Conservation (phyloP, 2,113 vertebrate species). For the Rhea pennata region DNA sequence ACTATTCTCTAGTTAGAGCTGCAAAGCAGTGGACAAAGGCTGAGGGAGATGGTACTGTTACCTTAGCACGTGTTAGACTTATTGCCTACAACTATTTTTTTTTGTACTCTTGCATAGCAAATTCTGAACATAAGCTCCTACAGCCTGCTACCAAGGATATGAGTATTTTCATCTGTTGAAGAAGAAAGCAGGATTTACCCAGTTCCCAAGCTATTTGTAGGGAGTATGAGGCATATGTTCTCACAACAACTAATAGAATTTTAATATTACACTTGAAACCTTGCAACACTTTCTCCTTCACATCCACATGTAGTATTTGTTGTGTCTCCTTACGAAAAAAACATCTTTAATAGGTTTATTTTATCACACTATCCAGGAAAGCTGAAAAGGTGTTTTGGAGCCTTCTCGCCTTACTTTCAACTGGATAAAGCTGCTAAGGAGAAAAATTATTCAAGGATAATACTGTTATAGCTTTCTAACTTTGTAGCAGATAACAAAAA, state of each 20-base stretch:
- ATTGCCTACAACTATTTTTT: background rate
- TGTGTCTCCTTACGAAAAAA: background rate
- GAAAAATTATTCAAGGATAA: too few relatives aligned
- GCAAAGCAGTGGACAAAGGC: background rate
- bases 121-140: background rate
- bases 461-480: background rate
- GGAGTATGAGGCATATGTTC: background rate
- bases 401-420: background rate
- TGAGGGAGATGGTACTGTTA: background rate
- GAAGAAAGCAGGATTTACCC: background rate
- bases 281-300: slow-evolving; percentile 9
- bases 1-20: background rate
- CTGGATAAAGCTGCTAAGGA: too few relatives aligned
- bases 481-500: background rate
- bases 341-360: background rate
- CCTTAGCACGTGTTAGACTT: background rate
- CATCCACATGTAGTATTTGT: background rate
- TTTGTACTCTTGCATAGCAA: background rate
- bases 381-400: background rate
- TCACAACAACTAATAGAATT: background rate
- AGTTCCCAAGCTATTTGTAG: background rate
- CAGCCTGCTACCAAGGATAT: background rate
- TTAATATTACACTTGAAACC: background rate
- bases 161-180: background rate
- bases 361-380: background rate